phyloP scores from a whole-genome alignment of 2,888 invertebrate genomes.

The Netelia melanura region DNA sequence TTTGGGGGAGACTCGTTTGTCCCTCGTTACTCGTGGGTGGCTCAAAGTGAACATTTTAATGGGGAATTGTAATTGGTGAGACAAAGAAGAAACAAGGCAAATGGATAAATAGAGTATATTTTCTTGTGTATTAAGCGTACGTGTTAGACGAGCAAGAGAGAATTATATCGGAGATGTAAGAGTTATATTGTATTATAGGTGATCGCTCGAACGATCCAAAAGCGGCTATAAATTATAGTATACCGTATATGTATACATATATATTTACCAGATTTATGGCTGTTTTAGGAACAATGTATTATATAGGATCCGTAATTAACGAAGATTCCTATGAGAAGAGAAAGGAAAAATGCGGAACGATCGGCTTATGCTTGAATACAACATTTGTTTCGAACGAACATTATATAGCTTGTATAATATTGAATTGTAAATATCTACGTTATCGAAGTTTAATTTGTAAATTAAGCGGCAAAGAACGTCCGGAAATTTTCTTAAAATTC shows the following conservation, averaged over 20 bases:
- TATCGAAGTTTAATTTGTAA: conserved; percentile 52
- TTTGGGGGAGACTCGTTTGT: neutral
- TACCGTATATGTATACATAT: conserved; percentile 22
- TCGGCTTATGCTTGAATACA: conserved; percentile 38
- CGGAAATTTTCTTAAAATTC: neutral
- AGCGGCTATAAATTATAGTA: conserved; percentile 60
- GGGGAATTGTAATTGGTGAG: neutral
- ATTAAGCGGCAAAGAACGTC: conserved; percentile 28
- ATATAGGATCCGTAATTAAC: conserved; percentile 42
- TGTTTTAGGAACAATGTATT: conserved; percentile 52
- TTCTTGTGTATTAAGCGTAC: conserved; percentile 33
- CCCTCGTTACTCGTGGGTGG: neutral
- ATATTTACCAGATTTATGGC: conserved; percentile 44
- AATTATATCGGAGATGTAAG: neutral
- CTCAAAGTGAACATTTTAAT: conserved; percentile 4
- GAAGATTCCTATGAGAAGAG: conserved; percentile 39
- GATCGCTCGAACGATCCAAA: conserved; percentile 45
- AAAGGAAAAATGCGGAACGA: neutral
- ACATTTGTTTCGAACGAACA: neutral
- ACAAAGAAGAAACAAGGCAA: neutral
- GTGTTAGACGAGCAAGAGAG: conserved; percentile 20
- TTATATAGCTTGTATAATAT: conserved; percentile 57
- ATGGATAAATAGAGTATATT: conserved; percentile 42
- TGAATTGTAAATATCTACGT: conserved; percentile 68
- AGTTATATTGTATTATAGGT: conserved; percentile 19